Percentiles rank a stretch among this genome's conserved stretches.
Evolutionary conservation across 2,113 vertebrate genomes (phyloP).

Genomic region (Hiodon tergisus): DNA sequence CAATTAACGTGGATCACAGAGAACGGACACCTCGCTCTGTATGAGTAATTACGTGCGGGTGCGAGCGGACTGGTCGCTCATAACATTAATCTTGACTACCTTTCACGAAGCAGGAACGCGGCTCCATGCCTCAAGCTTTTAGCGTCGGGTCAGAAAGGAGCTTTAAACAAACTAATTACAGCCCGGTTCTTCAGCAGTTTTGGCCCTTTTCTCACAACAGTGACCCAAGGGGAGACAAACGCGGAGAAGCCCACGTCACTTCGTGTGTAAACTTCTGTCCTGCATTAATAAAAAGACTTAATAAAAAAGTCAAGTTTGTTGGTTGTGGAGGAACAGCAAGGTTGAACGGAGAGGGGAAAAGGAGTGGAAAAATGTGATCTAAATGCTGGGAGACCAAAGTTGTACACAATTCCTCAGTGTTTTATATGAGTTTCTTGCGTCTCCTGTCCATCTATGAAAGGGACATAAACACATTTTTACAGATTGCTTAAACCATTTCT

Average conservation of each 20-base stretch:
- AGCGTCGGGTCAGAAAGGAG: conserved; percentile 68
- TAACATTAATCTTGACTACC: conserved; percentile 48
- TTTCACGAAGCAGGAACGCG: conserved; percentile 67
- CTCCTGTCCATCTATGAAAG: too few species aligned
- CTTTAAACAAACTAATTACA: conserved; percentile 65
- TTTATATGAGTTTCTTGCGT: too few species aligned
- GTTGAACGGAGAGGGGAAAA: conserved; percentile 28
- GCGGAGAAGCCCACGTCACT: conserved; percentile 10
- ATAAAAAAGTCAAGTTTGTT: conserved; percentile 32
- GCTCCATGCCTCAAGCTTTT: conserved; percentile 65
- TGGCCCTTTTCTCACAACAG: conserved; percentile 53
- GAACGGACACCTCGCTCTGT: conserved; percentile 39
- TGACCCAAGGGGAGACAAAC: conserved; percentile 41
- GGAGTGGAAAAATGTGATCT: conserved; percentile 43
- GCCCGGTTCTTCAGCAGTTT: conserved; percentile 50
- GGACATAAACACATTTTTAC: too few species aligned
- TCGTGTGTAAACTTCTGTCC: conserved; percentile 10
- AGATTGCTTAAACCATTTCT: too few species aligned
- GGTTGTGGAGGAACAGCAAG: conserved; percentile 34
- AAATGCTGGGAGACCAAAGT: conserved; percentile 30
- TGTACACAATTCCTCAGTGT: too few species aligned
- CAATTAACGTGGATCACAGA: conserved; percentile 31
- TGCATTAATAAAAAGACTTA: conserved; percentile 9
- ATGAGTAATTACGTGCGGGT: conserved; percentile 44
- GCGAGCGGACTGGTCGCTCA: conserved; percentile 28